phyloP scores from a whole-genome alignment of 2,113 vertebrate species.

The human (Homo sapiens) region DNA sequence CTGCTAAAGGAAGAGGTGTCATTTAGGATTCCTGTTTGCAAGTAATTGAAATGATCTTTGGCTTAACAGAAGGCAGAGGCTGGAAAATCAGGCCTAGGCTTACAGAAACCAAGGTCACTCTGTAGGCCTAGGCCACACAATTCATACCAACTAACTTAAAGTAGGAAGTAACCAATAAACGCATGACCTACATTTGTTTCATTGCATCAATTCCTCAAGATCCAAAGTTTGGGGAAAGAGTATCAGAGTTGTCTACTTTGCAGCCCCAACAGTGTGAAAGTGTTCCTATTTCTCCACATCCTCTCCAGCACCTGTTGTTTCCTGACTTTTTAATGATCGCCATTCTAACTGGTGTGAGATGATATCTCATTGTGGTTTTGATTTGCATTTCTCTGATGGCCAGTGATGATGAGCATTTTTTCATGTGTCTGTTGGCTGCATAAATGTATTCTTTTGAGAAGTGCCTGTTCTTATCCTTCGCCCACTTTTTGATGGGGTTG shows the following conservation, averaged over 20 bases:
- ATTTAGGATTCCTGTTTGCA: neutral
- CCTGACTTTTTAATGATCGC: too few relatives aligned
- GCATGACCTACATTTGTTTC: neutral
- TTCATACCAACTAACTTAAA: neutral
- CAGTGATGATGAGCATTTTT: too few relatives aligned
- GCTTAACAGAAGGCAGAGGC: neutral
- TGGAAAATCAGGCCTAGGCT: neutral
- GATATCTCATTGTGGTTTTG: too few relatives aligned
- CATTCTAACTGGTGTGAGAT: too few relatives aligned
- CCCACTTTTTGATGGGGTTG: too few relatives aligned
- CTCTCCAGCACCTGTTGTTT: too few relatives aligned
- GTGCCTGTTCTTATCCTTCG: too few relatives aligned
- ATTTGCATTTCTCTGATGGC: too few relatives aligned
- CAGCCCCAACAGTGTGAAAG: too few relatives aligned
- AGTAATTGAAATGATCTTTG: neutral
- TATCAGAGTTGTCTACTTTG: neutral
- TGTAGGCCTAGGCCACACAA: neutral
- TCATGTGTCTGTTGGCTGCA: too few relatives aligned
- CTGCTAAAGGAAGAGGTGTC: neutral
- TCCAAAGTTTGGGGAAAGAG: neutral
- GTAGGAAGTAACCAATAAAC: neutral
- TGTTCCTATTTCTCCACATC: too few relatives aligned
- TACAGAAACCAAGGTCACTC: constrained; percentile 28
- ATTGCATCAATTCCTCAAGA: neutral
- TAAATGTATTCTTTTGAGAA: too few relatives aligned